phyloP scores from a whole-genome alignment of 2,113 vertebrate genomes.

The Thunnus maccoyii region DNA sequence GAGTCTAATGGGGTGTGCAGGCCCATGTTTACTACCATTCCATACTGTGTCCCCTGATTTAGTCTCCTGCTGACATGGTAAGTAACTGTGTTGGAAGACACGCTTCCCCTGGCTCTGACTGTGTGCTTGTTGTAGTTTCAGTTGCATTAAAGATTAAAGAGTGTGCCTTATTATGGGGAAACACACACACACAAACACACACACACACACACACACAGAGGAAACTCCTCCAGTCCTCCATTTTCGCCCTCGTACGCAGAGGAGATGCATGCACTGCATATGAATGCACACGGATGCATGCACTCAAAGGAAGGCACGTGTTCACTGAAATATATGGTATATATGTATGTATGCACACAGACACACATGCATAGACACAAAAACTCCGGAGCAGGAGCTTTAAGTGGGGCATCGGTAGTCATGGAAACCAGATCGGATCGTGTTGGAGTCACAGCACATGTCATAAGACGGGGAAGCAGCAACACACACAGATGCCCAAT shows the following conservation, averaged over 20 bases:
- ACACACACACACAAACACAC: conserved; percentile 32
- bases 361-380: conserved; percentile 47
- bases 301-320: conserved; percentile 21
- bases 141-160: conserved; percentile 79
- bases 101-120: conserved; percentile 57
- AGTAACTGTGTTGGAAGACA: conserved; percentile 61
- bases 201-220: conserved; percentile 36
- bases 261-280: conserved; percentile 9
- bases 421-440: conserved; percentile 81
- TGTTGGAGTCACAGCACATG: conserved; percentile 77
- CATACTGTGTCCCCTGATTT: conserved; percentile 51
- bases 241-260: conserved; percentile 30
- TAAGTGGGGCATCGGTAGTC: conserved; percentile 82
- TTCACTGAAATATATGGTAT: conserved; percentile 22
- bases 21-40: conserved; percentile 45
- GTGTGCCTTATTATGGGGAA: conserved; percentile 63
- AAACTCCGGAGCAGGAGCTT: conserved; percentile 69
- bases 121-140: conserved; percentile 73
- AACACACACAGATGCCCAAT: conserved; percentile 39
- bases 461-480: conserved; percentile 72
- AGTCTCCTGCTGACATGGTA: conserved; percentile 61
- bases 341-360: conserved; percentile 21
- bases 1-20: conserved; percentile 8
- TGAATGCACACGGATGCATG: background rate
- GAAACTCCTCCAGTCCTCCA: conserved; percentile 45